Conservation (phyloP, 2,113 vertebrate species). For the Alexandromys fortis region DNA sequence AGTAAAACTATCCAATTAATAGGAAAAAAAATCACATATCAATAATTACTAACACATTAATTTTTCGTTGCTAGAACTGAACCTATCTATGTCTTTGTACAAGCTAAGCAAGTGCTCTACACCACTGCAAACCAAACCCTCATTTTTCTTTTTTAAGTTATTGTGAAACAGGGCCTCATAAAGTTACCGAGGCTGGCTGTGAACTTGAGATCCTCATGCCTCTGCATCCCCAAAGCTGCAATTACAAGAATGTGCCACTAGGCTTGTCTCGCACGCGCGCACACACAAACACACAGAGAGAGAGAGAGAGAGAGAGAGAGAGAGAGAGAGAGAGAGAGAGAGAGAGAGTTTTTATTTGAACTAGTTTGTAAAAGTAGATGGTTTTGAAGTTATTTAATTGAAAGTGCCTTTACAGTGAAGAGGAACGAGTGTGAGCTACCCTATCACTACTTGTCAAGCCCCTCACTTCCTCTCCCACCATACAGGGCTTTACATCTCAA, state of each 20-base stretch:
- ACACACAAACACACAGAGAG: too few relatives aligned
- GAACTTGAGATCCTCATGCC: background rate
- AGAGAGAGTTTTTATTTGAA: too few relatives aligned
- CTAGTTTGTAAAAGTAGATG: background rate
- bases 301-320: too few relatives aligned
- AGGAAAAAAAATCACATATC: background rate
- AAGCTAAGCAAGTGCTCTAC: background rate
- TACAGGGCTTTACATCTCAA: background rate
- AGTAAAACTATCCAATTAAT: slow-evolving; percentile 17
- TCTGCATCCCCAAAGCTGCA: background rate
- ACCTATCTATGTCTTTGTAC: background rate
- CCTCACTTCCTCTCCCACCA: background rate
- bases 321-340: too few relatives aligned
- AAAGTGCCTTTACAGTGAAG: background rate
- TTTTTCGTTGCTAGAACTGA: background rate
- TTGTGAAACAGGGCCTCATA: background rate
- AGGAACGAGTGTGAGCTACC: background rate
- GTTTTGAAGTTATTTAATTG: background rate
- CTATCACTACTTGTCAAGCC: background rate
- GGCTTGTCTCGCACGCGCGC: background rate
- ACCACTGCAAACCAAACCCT: background rate
- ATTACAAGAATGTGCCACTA: background rate
- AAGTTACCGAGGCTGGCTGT: background rate
- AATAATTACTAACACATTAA: background rate
- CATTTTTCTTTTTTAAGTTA: background rate